Evolutionary conservation across 2,113 vertebrate genomes (phyloP).

Genomic region (Hemicordylus capensis): DNA sequence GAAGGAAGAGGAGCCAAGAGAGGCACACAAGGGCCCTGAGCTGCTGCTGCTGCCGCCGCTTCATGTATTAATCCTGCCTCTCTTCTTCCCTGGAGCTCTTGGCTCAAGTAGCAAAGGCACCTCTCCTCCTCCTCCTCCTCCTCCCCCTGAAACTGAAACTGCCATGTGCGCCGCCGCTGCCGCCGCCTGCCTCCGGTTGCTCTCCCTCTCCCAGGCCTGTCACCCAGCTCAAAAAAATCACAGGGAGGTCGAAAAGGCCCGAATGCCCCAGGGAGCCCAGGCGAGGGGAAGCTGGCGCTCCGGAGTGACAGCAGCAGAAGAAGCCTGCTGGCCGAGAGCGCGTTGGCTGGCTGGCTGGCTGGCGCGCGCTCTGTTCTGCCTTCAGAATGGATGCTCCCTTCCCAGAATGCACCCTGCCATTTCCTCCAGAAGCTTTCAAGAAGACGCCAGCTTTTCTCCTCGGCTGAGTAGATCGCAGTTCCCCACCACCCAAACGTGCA

Average conservation of each 20-base stretch:
- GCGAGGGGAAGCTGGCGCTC: background rate
- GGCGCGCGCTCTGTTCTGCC: background rate
- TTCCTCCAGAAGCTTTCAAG: background rate
- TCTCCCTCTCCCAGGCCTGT: accelerated
- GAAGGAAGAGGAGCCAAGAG: slow-evolving; percentile 72
- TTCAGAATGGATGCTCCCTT: background rate
- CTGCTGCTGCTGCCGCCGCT: slow-evolving; percentile 39
- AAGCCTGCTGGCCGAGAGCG: accelerated
- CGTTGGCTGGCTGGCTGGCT: too few relatives aligned
- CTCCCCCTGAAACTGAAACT: slow-evolving; percentile 33
- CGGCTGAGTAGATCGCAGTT: background rate
- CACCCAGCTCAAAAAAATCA: background rate
- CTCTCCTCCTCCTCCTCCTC: slow-evolving; percentile 14
- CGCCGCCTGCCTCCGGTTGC: slow-evolving; percentile 26
- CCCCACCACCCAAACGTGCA: background rate
- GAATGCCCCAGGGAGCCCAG: background rate
- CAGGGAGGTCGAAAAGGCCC: background rate
- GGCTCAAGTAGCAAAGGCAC: slow-evolving; percentile 44
- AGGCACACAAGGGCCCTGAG: too few relatives aligned
- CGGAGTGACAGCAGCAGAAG: background rate
- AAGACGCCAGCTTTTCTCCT: background rate
- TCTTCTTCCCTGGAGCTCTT: slow-evolving; percentile 47
- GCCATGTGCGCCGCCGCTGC: too few relatives aligned
- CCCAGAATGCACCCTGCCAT: background rate
- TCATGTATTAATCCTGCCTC: slow-evolving; percentile 35